Evolutionary conservation across 2,888 invertebrate genomes (phyloP).

Genomic region (Eulithis testata): DNA sequence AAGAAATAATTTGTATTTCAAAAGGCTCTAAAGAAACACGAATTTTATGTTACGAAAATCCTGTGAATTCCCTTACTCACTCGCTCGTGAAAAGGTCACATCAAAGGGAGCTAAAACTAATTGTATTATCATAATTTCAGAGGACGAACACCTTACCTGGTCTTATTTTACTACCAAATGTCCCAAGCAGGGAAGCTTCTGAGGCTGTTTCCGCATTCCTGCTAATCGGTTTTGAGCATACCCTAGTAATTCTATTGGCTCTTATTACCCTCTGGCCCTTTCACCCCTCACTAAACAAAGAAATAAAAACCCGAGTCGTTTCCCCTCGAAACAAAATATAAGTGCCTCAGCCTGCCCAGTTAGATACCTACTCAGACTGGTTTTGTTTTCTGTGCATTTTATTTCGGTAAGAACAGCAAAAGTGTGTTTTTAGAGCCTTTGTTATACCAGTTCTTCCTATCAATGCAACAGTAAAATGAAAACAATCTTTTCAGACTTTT

Average conservation of each 20-base stretch:
- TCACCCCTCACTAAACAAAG: conserved; percentile 45
- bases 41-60: neutral
- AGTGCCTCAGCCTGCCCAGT: conserved; percentile 18
- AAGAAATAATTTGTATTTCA: too few species aligned
- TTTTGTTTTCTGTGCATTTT: neutral
- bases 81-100: conserved; percentile 25
- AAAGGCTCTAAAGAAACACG: neutral
- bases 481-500: too few species aligned
- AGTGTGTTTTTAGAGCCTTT: too few species aligned
- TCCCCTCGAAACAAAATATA: conserved; percentile 30
- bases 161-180: conserved; percentile 27
- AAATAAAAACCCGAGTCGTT: conserved; percentile 43
- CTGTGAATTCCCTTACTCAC: conserved; percentile 14
- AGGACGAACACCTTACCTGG: conserved; percentile 31
- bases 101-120: conserved; percentile 31
- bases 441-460: too few species aligned
- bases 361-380: conserved; percentile 11
- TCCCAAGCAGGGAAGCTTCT: conserved; percentile 14
- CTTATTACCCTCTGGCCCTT: conserved; percentile 43
- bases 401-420: neutral
- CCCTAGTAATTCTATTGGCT: conserved; percentile 43
- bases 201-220: conserved; percentile 37
- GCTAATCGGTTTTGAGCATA: conserved; percentile 45
- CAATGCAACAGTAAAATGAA: too few species aligned
- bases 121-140: conserved; percentile 29